Conservation (phyloP, 2,797 vertebrate genomes). For the Falco rusticolus region DNA sequence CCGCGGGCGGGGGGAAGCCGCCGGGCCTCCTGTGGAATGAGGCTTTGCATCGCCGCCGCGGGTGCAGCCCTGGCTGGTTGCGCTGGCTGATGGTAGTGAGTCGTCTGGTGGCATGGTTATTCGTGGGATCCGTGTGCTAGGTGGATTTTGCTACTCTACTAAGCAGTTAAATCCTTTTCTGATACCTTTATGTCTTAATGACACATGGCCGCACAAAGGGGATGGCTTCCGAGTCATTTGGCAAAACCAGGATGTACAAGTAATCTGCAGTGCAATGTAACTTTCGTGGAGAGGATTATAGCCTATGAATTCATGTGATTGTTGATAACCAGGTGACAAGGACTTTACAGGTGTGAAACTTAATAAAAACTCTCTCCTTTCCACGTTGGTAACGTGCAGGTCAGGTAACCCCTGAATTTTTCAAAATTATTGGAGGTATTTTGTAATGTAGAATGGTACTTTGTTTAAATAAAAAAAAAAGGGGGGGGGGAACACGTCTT, state of each 20-base stretch:
- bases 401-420: background rate
- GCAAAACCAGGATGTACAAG: background rate
- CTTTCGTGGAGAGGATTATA: background rate
- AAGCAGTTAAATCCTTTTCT: background rate
- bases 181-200: background rate
- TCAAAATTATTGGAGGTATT: background rate
- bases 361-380: background rate
- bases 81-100: background rate
- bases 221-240: background rate
- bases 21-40: background rate
- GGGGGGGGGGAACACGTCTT: fast-evolving
- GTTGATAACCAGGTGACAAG: background rate
- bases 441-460: background rate
- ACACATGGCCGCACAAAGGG: background rate
- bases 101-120: background rate
- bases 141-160: background rate
- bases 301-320: background rate
- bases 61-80: background rate
- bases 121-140: background rate
- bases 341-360: background rate
- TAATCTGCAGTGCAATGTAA: background rate
- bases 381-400: background rate
- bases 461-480: background rate
- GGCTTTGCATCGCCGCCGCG: background rate
- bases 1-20: background rate